Evolutionary conservation across 2,113 vertebrate species (phyloP).

Genomic region (Hassar affinis): DNA sequence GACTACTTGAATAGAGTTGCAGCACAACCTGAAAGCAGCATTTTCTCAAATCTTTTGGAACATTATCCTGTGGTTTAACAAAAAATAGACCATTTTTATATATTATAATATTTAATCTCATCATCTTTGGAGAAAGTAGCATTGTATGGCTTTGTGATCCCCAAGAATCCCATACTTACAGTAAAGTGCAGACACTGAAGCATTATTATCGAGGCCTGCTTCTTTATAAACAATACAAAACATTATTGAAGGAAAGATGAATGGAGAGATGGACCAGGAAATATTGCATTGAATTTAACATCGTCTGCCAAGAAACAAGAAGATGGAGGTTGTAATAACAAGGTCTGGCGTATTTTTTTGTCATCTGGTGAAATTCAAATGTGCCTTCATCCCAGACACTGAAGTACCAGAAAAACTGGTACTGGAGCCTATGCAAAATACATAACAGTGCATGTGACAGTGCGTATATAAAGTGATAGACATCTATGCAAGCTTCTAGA

Average conservation of each 20-base stretch:
- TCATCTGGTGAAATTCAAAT: not conserved
- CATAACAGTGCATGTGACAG: too few relatives aligned
- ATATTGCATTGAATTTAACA: not conserved
- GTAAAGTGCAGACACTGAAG: not conserved
- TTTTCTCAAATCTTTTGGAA: not conserved
- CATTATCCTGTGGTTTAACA: not conserved
- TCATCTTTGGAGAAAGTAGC: not conserved
- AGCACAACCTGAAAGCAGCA: not conserved
- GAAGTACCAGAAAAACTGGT: too few relatives aligned
- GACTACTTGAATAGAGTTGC: too few relatives aligned
- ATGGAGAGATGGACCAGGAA: not conserved
- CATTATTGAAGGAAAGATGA: not conserved
- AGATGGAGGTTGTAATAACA: not conserved
- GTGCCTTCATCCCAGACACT: not conserved
- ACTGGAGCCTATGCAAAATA: too few relatives aligned
- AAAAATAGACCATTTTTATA: not conserved
- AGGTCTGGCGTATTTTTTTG: not conserved
- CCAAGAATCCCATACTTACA: not conserved
- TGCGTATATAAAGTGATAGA: too few relatives aligned
- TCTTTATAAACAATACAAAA: not conserved
- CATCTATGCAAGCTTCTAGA: too few relatives aligned
- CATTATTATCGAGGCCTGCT: too few relatives aligned
- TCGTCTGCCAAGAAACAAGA: not conserved
- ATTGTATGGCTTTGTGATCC: not conserved
- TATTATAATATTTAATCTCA: not conserved